A percentile compares a stretch with the other conserved stretches of the same genome.
Conservation (phyloP, 2,888 invertebrate genomes). For the Poecilus cupreus region DNA sequence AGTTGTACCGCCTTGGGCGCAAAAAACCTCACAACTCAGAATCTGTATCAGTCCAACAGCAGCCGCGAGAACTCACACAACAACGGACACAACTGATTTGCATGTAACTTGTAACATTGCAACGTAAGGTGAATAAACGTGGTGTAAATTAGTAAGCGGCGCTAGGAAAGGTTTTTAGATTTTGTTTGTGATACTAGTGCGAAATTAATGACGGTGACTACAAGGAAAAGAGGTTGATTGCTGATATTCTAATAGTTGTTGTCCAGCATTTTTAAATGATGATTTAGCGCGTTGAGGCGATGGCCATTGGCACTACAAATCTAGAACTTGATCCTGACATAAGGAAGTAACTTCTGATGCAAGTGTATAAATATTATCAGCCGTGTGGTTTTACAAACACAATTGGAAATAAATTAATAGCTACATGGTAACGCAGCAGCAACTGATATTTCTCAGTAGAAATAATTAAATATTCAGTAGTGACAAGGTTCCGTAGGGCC, state of each 20-base stretch:
- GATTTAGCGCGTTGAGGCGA: no score
- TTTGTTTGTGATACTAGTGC: slow-evolving; percentile 5
- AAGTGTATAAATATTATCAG: no score
- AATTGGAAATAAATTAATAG: no score
- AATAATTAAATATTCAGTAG: no score
- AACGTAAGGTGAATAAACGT: slow-evolving; percentile 21
- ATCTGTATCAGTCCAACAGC: slow-evolving; percentile 24
- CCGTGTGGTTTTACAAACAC: no score
- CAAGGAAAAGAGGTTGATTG: slow-evolving; percentile 6
- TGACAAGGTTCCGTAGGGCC: no score
- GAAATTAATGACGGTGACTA: not conserved
- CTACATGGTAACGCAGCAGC: no score
- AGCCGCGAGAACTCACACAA: not conserved
- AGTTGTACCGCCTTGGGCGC: slow-evolving; percentile 8
- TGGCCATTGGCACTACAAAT: no score
- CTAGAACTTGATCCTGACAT: no score
- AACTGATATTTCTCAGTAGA: no score
- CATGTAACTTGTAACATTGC: slow-evolving; percentile 5
- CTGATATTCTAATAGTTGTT: slow-evolving; percentile 6
- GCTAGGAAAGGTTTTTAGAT: slow-evolving; percentile 21
- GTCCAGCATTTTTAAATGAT: no score
- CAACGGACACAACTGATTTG: not conserved
- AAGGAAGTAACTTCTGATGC: no score
- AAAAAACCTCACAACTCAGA: slow-evolving; percentile 13
- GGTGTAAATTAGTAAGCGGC: slow-evolving; percentile 30